Base-by-base conservation (phyloP, 2,888 invertebrate genomes). In the Sesamia inferens region DNA sequence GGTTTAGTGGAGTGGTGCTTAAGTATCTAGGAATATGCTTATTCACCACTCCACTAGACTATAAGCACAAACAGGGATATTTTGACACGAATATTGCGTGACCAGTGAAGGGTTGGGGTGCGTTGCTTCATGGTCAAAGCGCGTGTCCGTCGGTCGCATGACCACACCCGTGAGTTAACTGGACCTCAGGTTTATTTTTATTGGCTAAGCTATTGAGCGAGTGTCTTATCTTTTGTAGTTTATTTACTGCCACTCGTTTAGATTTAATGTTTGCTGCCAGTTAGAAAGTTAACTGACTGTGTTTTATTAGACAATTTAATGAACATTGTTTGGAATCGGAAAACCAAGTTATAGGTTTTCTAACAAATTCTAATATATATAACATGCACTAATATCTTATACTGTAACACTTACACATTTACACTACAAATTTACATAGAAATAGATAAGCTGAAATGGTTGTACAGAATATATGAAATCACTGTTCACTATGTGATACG, bases 51-150 rank as follows among this genome's bases (percentile, higher is more conserved):
- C 31, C 31, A 31, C 31, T 31, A 31, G 31, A 31, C 31, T 31
- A 31, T 31, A 31, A 31, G 31, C 3, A 31, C 31, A 31, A 31
- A 31, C 31, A 31, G 31, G 31, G 31, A 31, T 31, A 31, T 31
- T 31, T 31, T 71, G 68, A 82, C 85, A 84, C 61, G 76, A 69
- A 67, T 75, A 66, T 90, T 84, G 89, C 88, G 88, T 89, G 88
- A 84, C 79, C 70, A 66, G 67, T 77, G 42, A 83, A 84, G 80
- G 88, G 88, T 84, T 83, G 81, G 90, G 91, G 90, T 86, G 90
- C 79, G 88, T 82, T 62, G 24, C 72, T 81, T 90, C 90, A 92
- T 82, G 90, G 92, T 83, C 89, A 84, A 73, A 76, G 72, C 65
- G 77, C 67, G 74, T 81, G 79, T 73, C 68, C 71, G 71, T 74